Percentiles rank a stretch among this genome's conserved stretches.
phyloP scores from a whole-genome alignment of 2,113 vertebrate genomes.

The Engraulis encrasicolus region DNA sequence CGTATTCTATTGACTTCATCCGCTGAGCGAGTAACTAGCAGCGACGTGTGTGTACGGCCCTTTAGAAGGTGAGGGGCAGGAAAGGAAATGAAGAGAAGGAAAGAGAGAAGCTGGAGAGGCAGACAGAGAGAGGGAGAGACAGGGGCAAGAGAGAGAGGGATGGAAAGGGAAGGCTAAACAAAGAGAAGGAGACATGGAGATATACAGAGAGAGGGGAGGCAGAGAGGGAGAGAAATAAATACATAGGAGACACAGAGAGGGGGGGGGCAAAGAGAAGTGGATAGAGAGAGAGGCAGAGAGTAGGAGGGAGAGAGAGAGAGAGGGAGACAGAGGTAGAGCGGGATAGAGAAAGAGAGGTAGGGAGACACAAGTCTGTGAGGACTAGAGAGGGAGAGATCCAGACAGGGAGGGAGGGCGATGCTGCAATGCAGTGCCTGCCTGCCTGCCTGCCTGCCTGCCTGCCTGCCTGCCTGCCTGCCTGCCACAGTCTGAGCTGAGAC shows the following conservation, averaged over 20 bases:
- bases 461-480: too few relatives aligned
- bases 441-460: too few relatives aligned
- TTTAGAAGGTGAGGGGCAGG: too few relatives aligned
- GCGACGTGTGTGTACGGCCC: too few relatives aligned
- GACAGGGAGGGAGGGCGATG: constrained; percentile 44
- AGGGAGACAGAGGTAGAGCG: not conserved
- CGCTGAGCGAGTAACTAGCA: too few relatives aligned
- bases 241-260: not conserved
- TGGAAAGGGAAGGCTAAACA: not conserved
- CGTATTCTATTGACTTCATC: too few relatives aligned
- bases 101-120: not conserved
- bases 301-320: not conserved
- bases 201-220: too few relatives aligned
- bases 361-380: too few relatives aligned
- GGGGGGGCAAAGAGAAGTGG: not conserved
- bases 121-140: not conserved
- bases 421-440: constrained; percentile 67
- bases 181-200: not conserved
- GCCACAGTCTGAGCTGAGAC: too few relatives aligned
- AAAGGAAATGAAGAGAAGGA: too few relatives aligned
- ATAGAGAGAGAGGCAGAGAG: not conserved
- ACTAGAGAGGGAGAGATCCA: not conserved
- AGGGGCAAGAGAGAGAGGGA: too few relatives aligned
- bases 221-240: too few relatives aligned
- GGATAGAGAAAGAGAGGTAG: not conserved